Evolutionary conservation across 2,797 vertebrate genomes (phyloP).

Genomic region (Florisuga fusca): DNA sequence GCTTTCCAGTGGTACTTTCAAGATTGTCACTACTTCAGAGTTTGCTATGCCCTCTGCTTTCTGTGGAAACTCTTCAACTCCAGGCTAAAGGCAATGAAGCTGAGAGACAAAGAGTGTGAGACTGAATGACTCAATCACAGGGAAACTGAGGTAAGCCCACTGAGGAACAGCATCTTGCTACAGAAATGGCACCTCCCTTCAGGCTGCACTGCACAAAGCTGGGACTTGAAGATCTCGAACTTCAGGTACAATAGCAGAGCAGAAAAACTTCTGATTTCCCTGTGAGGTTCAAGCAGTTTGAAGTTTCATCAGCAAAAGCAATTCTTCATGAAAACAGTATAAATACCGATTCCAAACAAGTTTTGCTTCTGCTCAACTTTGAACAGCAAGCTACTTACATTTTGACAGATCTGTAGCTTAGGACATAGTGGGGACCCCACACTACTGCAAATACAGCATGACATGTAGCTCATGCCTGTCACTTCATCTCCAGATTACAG

Average conservation of each 20-base stretch:
- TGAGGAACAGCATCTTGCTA: background rate
- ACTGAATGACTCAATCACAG: too few relatives aligned
- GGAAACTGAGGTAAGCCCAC: too few relatives aligned
- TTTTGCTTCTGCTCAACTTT: background rate
- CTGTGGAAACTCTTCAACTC: too few relatives aligned
- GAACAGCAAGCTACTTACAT: background rate
- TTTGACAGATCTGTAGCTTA: background rate
- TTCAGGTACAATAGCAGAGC: background rate
- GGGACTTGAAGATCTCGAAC: background rate
- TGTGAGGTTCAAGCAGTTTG: background rate
- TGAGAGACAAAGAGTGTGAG: too few relatives aligned
- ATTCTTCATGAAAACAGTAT: background rate
- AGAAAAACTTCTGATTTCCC: background rate
- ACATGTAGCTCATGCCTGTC: background rate
- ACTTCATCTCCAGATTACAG: background rate
- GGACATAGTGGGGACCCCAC: background rate
- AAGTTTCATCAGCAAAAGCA: background rate
- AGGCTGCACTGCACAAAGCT: accelerated
- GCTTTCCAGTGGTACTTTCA: too few relatives aligned
- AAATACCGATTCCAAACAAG: background rate
- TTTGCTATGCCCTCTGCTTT: too few relatives aligned
- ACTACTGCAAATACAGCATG: background rate
- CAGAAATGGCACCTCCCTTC: background rate
- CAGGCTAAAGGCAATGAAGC: too few relatives aligned
- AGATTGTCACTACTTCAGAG: too few relatives aligned